A percentile compares a stretch with the other conserved stretches of the same genome.
These are phyloP conservation scores for Deladenus siricidicola DNA, from an alignment of 2,888 invertebrate species.

Conservation along the genomic window DNA sequence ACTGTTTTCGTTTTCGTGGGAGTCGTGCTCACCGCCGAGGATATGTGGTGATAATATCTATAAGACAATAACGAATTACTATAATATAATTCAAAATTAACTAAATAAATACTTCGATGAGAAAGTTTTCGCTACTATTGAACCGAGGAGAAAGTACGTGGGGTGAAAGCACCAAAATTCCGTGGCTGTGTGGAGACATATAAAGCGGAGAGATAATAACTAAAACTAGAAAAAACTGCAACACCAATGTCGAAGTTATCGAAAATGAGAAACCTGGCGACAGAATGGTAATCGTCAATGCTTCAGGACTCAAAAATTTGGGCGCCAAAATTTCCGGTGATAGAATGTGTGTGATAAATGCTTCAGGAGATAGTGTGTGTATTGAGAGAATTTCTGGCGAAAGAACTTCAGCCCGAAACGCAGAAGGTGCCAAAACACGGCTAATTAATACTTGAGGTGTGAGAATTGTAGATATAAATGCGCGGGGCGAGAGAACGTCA, in stretches of 20 bases:
- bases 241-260: too few species aligned
- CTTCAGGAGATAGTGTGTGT: constrained; percentile 46
- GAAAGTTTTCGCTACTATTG: constrained; percentile 4
- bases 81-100: neutral
- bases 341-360: constrained; percentile 29
- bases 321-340: constrained; percentile 42
- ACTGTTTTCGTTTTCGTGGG: neutral
- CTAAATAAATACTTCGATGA: constrained; percentile 3
- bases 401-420: constrained; percentile 40
- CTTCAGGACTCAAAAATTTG: constrained; percentile 42
- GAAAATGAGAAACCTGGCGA: constrained; percentile 35
- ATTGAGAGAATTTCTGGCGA: constrained; percentile 43
- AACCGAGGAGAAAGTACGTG: constrained; percentile 9
- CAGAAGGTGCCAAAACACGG: constrained; percentile 41
- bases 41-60: constrained; percentile 12
- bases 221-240: neutral
- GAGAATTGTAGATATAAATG: constrained; percentile 45
- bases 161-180: constrained; percentile 6
- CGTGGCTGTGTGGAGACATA: constrained; percentile 3
- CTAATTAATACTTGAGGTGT: constrained; percentile 44
- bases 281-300: constrained; percentile 41
- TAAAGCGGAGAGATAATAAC: constrained; percentile 1
- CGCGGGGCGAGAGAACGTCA: constrained; percentile 33
- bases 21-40: constrained; percentile 8
- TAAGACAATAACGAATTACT: neutral